Base-by-base conservation (phyloP, 2,797 vertebrate genomes). In the Spea hammondii region DNA sequence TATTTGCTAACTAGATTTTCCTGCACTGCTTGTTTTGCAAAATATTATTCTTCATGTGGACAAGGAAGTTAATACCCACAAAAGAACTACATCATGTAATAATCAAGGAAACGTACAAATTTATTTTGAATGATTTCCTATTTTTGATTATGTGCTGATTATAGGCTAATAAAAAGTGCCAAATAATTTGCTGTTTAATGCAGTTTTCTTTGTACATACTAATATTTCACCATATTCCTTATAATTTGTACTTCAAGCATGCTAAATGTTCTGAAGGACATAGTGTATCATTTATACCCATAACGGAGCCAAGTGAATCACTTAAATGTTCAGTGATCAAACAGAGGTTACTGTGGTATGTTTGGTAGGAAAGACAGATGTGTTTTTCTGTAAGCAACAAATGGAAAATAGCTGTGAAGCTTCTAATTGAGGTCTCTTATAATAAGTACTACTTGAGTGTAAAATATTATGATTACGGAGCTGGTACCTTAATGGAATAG, bases 101-200 rank as follows among this genome's bases (percentile, higher is more conserved):
- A 77, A 70, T 70, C 17, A 77, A 70, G 47, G 46, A 70, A 74
- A 77, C 64, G 0, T 77, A 70, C 66, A 70, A 70, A 77, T 77
- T 49, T 68, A 76, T 69, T 68, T 70, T 51, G 75, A 77, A 77
- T 60, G 47, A 70, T 62, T 70, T 77, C 55, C 47, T 9, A 77
- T 77, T 77, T 77, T 64, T 70, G 55, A 77, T 70, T 72, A 70
- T 77, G 66, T 70, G 67, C 75, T 77, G 66, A 70, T 67, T 77
- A n/a, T 57, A 60, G 9, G 10, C 75, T 62, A 70, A 70, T 77
- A 57, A 57, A 51, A 77, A 49, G 8, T 44, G 57, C n/a, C 45
- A 77, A 65, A 70, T 64, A 70, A 70, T 53, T 44, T 70, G 53
- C 66, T 70, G 55, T 48, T 46, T 77, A 70, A 70, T 64, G 67